These are phyloP conservation scores for Heliothis subflexa DNA, from an alignment of 1,140 invertebrate species.

Conservation along the genomic window DNA sequence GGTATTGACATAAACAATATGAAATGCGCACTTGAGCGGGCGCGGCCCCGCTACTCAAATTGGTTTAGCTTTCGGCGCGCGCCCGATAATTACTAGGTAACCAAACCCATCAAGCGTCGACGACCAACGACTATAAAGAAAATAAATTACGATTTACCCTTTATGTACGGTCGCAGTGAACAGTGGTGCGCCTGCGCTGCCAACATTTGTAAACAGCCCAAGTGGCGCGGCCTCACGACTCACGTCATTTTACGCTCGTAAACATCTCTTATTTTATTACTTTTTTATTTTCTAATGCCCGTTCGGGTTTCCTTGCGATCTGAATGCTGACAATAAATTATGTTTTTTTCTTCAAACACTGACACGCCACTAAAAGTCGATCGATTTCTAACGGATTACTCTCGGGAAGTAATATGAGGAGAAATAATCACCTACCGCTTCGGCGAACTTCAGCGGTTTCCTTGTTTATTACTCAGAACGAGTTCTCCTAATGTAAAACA, in stretches of 20 bases:
- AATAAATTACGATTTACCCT: slow-evolving; percentile 77
- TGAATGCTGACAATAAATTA: slow-evolving; percentile 84
- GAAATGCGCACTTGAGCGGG: slow-evolving; percentile 71
- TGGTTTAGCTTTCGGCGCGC: slow-evolving; percentile 75
- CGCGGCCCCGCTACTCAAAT: slow-evolving; percentile 63
- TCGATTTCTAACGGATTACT: slow-evolving; percentile 86
- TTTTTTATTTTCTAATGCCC: slow-evolving; percentile 84
- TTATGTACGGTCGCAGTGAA: slow-evolving; percentile 59
- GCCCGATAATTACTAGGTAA: slow-evolving; percentile 77
- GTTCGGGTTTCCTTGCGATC: slow-evolving; percentile 83
- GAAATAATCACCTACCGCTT: slow-evolving; percentile 78
- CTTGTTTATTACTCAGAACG: slow-evolving; percentile 83
- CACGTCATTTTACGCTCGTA: slow-evolving; percentile 85
- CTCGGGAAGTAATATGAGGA: slow-evolving; percentile 78
- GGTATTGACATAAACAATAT: slow-evolving; percentile 78
- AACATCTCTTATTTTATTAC: slow-evolving; percentile 83
- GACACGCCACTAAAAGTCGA: slow-evolving; percentile 85
- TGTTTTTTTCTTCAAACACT: slow-evolving; percentile 81
- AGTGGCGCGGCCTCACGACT: slow-evolving; percentile 75
- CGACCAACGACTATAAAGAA: slow-evolving; percentile 70
- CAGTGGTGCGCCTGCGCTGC: slow-evolving; percentile 61
- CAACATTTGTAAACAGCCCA: slow-evolving; percentile 68
- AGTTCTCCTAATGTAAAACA: slow-evolving; percentile 71
- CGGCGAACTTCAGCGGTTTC: slow-evolving; percentile 79
- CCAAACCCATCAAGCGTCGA: slow-evolving; percentile 70